These are phyloP conservation scores for Eupithecia vulgata DNA, from an alignment of 2,888 invertebrate genomes.

Conservation along the genomic window DNA sequence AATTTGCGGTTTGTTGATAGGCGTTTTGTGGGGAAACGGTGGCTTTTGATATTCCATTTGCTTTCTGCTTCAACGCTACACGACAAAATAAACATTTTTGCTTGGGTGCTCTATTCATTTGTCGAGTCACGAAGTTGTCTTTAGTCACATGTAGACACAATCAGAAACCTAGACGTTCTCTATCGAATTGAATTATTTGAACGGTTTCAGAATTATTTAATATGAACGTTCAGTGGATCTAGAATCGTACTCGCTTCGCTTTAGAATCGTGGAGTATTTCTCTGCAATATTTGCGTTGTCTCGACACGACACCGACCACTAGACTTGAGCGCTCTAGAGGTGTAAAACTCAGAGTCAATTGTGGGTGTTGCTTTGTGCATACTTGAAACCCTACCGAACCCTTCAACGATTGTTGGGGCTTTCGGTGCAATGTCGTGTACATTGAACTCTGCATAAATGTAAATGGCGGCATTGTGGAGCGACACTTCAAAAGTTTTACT, in stretches of 20 bases:
- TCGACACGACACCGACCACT: conserved; percentile 53
- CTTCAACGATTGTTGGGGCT: conserved; percentile 44
- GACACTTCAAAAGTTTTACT: conserved; percentile 31
- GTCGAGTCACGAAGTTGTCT: not conserved
- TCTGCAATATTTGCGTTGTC: conserved; percentile 59
- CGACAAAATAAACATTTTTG: conserved; percentile 20
- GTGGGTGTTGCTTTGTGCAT: conserved; percentile 63
- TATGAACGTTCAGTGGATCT: not conserved
- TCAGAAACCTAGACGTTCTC: not conserved
- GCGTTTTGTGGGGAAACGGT: conserved; percentile 51
- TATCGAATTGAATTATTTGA: not conserved
- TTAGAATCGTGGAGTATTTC: conserved; percentile 22
- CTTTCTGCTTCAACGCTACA: conserved; percentile 41
- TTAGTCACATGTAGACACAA: not conserved
- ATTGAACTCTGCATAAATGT: conserved; percentile 38
- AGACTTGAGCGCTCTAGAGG: conserved; percentile 56
- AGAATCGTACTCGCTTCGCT: conserved; percentile 7
- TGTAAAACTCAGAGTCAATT: conserved; percentile 63
- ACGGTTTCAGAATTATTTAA: not conserved
- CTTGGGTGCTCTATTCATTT: not conserved
- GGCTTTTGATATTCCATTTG: conserved; percentile 52
- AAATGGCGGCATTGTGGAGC: conserved; percentile 32
- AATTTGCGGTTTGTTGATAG: conserved; percentile 68
- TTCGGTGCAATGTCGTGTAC: conserved; percentile 44
- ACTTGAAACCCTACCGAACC: conserved; percentile 60